These are phyloP conservation scores for Tachysurus vachellii DNA, from an alignment of 2,113 vertebrate genomes.

Conservation along the genomic window DNA sequence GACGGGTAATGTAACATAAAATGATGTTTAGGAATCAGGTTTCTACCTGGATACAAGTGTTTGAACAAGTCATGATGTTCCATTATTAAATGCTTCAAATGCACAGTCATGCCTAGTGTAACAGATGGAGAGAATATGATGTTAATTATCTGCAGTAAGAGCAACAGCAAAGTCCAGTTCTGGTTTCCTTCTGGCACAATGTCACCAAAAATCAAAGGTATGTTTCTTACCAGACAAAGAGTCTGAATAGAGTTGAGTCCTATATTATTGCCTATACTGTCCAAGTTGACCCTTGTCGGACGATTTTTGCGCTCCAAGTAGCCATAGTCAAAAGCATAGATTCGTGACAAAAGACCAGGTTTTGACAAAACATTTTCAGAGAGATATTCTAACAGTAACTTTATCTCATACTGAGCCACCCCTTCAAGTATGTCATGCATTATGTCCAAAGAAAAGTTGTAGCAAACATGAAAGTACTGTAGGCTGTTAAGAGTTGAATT, in stretches of 20 bases:
- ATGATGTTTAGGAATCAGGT: background rate
- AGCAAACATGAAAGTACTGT: slow-evolving; percentile 48
- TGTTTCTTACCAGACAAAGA: slow-evolving; percentile 36
- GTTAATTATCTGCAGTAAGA: too few relatives aligned
- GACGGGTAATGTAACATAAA: background rate
- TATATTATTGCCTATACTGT: too few relatives aligned
- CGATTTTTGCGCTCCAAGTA: too few relatives aligned
- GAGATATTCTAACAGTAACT: slow-evolving; percentile 49
- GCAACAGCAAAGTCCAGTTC: background rate
- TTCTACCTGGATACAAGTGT: background rate
- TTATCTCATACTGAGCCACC: slow-evolving; percentile 40
- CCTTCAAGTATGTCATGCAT: slow-evolving; percentile 40
- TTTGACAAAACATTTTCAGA: slow-evolving; percentile 34
- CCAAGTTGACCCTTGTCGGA: too few relatives aligned
- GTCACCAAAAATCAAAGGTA: slow-evolving; percentile 8
- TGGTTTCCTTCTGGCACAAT: slow-evolving; percentile 1
- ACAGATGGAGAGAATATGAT: too few relatives aligned
- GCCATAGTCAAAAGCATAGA: too few relatives aligned
- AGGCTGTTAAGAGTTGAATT: slow-evolving; percentile 44
- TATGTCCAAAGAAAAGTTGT: slow-evolving; percentile 48
- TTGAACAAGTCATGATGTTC: background rate
- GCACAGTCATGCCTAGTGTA: background rate
- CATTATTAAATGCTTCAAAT: slow-evolving; percentile 6
- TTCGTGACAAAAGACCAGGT: background rate
- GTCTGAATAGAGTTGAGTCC: too few relatives aligned